Conservation (phyloP, 2,113 vertebrate species). For the Albula glossodonta region DNA sequence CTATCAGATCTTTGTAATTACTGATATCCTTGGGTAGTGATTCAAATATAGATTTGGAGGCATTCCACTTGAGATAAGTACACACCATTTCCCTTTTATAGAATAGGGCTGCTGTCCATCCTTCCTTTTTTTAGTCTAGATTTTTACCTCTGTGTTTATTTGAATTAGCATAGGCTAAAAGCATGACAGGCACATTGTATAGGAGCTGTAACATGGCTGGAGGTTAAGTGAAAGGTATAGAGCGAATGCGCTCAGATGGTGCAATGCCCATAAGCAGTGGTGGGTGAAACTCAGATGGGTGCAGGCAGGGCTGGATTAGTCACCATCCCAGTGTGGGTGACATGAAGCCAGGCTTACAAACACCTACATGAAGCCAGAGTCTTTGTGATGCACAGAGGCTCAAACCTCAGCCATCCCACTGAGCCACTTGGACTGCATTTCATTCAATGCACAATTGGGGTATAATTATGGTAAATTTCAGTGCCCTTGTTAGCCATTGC, state of each 20-base stretch:
- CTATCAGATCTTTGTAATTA: too few relatives aligned
- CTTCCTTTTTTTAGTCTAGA: too few relatives aligned
- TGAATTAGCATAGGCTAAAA: neutral
- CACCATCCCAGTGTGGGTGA: conserved; percentile 21
- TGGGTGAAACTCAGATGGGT: conserved; percentile 19
- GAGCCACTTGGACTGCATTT: neutral
- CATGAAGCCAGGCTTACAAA: conserved; percentile 7
- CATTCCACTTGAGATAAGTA: too few relatives aligned
- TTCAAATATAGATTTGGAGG: too few relatives aligned
- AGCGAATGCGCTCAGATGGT: neutral
- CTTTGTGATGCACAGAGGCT: conserved; percentile 12
- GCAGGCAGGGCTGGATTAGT: conserved; percentile 10
- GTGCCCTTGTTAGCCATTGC: neutral
- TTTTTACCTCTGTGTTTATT: too few relatives aligned
- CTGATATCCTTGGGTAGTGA: too few relatives aligned
- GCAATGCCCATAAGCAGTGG: conserved; percentile 7
- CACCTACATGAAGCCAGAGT: conserved; percentile 15
- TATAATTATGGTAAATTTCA: neutral
- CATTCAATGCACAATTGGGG: neutral
- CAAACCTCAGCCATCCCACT: conserved; percentile 3
- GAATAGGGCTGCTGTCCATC: too few relatives aligned
- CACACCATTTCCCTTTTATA: too few relatives aligned
- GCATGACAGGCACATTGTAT: neutral
- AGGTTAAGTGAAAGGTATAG: neutral
- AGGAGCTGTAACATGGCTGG: neutral